Base-by-base conservation (phyloP, 2,888 invertebrate genomes). In the Carcina quercana region DNA sequence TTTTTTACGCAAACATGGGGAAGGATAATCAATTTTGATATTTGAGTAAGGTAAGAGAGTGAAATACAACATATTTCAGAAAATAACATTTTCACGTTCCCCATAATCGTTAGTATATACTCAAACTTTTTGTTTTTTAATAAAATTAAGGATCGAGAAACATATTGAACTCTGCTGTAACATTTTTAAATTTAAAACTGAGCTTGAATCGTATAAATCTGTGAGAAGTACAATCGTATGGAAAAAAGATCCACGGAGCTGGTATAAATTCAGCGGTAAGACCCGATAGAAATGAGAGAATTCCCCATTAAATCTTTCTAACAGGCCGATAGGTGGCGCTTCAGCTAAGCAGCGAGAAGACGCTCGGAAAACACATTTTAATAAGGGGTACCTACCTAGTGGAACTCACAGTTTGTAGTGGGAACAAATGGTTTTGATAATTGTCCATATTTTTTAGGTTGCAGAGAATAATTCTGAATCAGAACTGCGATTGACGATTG, bases 231-330 rank as follows among this genome's bases (percentile, higher is more conserved):
- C 66, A 67, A 65, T 73, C 59, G 67, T 67, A 71, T 69, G 73
- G 71, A 74, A 76, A 76, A 76, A 74, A 71, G 67, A 73, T 73
- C 55, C 61, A 53, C 53, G 57, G 50, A 59, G 53, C n/a, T 14
- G 19, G 60, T 60, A 78, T 76, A 79, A 76, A 78, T 79, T 70
- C 45, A 42, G 47, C 53, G 56, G 68, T 75, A 75, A 78, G 62
- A 69, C 72, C 61, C 72, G 74, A 78, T 76, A 74, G 75, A 79
- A 78, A 75, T 76, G 70, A 75, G 69, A 71, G 68, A 65, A 72
- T 66, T 69, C 57, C 43, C 64, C 69, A 66, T 78, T 76, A 75
- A 76, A 73, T 73, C 69, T 71, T 54, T 58, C 59, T 63, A 68
- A 72, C 63, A 60, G 59, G 68, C 66, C 65, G 71, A 76, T 75